These are phyloP conservation scores for Parus major DNA, from an alignment of 2,113 vertebrate species.

Conservation along the genomic window DNA sequence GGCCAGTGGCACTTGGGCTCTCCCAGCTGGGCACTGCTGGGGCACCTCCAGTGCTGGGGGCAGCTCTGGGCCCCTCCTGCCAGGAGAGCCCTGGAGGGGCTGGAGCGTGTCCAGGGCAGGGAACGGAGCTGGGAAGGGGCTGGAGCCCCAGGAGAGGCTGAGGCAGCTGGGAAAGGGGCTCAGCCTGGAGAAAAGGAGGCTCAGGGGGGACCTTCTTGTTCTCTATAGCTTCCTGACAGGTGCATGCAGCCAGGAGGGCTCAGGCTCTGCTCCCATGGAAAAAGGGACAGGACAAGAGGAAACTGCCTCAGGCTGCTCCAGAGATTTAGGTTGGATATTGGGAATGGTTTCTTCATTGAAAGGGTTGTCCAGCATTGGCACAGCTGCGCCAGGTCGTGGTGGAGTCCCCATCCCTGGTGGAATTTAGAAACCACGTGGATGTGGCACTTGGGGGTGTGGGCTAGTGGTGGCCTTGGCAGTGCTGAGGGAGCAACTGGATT, in stretches of 20 bases:
- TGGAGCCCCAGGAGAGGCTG: not conserved
- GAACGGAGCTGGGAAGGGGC: rapidly evolving
- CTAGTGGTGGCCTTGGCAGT: not conserved
- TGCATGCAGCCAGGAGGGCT: not conserved
- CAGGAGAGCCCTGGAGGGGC: rapidly evolving
- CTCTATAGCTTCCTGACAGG: not conserved
- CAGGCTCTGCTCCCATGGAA: not conserved
- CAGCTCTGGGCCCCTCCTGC: not conserved
- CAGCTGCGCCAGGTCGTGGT: not conserved
- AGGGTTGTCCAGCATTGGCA: not conserved
- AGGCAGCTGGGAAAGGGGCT: not conserved
- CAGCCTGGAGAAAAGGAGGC: not conserved
- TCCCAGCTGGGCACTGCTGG: not conserved
- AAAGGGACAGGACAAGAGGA: not conserved
- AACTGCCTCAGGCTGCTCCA: not conserved
- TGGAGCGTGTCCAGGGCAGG: not conserved
- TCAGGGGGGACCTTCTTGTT: rapidly evolving
- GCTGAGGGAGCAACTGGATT: not conserved
- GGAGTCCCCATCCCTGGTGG: not conserved
- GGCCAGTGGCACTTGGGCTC: not conserved
- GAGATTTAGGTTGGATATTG: not conserved
- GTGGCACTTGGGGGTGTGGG: not conserved
- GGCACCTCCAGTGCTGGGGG: not conserved
- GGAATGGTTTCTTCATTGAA: not conserved
- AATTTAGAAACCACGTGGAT: not conserved